phyloP scores from a whole-genome alignment of 23 tunicate genomes.

The Aplidium turbinatum region DNA sequence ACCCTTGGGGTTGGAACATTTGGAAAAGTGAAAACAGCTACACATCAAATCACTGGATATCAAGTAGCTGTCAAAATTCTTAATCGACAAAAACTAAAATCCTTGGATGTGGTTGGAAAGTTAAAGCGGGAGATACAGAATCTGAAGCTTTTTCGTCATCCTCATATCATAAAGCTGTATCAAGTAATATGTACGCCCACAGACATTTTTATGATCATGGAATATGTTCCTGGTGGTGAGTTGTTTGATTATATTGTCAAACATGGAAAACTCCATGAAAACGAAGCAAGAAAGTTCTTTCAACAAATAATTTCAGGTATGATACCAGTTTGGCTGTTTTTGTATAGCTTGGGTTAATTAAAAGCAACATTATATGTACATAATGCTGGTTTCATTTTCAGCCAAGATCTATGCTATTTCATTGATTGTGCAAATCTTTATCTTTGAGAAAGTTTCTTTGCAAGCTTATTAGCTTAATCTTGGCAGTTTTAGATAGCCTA shows the following conservation, averaged over 20 bases:
- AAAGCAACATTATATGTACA: too few relatives aligned
- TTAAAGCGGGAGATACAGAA: slow-evolving; percentile 96
- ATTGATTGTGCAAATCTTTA: too few relatives aligned
- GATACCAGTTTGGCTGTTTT: background rate
- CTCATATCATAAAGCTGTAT: slow-evolving; percentile 98
- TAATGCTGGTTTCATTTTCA: too few relatives aligned
- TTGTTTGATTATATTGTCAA: slow-evolving; percentile 96
- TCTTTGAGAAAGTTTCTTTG: too few relatives aligned
- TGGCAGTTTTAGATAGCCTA: too few relatives aligned
- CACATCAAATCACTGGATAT: slow-evolving; percentile 95
- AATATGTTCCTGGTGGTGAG: slow-evolving; percentile 99
- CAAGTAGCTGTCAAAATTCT: slow-evolving; percentile 95
- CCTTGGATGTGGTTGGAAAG: slow-evolving; percentile 94
- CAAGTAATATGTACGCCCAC: slow-evolving; percentile 98
- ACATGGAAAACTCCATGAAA: slow-evolving; percentile 90
- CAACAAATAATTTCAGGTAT: slow-evolving; percentile 99
- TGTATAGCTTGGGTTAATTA: too few relatives aligned
- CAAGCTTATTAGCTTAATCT: too few relatives aligned
- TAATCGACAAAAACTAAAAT: slow-evolving; percentile 89
- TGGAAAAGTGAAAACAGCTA: slow-evolving; percentile 99
- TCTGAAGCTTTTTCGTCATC: slow-evolving; percentile 94
- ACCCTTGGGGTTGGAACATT: slow-evolving; percentile 98
- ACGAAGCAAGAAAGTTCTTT: slow-evolving; percentile 94
- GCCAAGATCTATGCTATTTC: too few relatives aligned
- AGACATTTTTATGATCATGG: slow-evolving; percentile 99